Evolutionary conservation across 2,113 vertebrate species (phyloP).

Genomic region (Echinops telfairi): DNA sequence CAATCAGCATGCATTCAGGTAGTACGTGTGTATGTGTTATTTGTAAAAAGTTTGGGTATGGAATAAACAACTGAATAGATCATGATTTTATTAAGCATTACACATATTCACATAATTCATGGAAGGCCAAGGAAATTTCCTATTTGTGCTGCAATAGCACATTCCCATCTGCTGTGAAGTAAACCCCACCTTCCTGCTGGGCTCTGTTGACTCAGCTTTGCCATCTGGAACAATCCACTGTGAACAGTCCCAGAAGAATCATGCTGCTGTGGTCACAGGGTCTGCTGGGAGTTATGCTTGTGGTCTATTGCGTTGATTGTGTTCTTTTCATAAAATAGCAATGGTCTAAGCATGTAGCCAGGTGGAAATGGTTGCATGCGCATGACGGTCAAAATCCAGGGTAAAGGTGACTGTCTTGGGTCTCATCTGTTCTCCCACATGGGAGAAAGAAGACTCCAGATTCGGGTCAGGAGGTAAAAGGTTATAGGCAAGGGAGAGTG

Average conservation of each 20-base stretch:
- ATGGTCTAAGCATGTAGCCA: neutral
- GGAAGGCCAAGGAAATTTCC: constrained; percentile 55
- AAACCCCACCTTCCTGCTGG: constrained; percentile 35
- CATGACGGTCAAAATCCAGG: constrained; percentile 23
- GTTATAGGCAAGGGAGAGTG: constrained; percentile 40
- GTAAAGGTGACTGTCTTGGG: constrained; percentile 42
- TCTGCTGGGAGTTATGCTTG: neutral
- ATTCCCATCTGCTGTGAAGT: constrained; percentile 71
- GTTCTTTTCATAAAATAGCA: constrained; percentile 47
- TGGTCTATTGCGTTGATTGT: constrained; percentile 21
- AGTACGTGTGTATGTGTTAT: neutral
- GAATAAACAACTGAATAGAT: constrained; percentile 6
- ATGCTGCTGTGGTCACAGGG: constrained; percentile 45
- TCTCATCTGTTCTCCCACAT: constrained; percentile 39
- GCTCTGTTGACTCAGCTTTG: constrained; percentile 70
- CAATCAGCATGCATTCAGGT: neutral
- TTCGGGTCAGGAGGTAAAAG: constrained; percentile 61
- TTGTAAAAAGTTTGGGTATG: neutral
- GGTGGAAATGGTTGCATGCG: neutral
- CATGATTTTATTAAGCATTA: constrained; percentile 47
- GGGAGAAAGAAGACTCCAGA: constrained; percentile 34
- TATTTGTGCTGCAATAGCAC: constrained; percentile 60
- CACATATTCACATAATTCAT: constrained; percentile 12
- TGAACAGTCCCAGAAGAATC: constrained; percentile 2
- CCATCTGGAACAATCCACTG: constrained; percentile 48